Base-by-base conservation (phyloP, 1,140 invertebrate species). In the Drosophila kohkoa region DNA sequence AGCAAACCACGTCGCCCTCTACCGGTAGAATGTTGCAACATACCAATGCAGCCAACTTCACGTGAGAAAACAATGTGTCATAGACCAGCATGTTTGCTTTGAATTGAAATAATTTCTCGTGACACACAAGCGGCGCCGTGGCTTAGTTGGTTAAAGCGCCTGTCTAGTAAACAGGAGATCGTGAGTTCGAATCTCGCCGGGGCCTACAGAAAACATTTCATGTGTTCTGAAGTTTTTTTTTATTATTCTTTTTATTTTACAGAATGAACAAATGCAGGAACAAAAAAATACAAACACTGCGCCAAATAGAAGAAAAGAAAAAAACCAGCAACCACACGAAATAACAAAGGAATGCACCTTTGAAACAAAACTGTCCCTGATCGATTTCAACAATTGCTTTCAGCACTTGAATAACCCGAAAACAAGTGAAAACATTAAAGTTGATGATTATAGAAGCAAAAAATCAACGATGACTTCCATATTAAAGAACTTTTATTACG, bases 101-200 rank as follows among this genome's bases (percentile, higher is more conserved):
- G 10, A 46, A 1, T 67, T 20, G 0, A n/a, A 11, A 35, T 60
- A 69, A 46, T 67, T 13, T 25, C 20, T 1, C 1, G 0, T 1
- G 0, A 1, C 10, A 15, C 5, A 25, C 20, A 55, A 46, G 54
- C 66, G 93, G 93, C 93, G 93, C 93, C 93, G 93, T 94, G 93
- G 93, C 93, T 94, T 94, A 94, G 93, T 94, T 94, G 93, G 94
- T 94, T 94, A 94, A 94, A 94, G 94, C 93, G 93, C 93, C 93
- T 94, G 93, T 94, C 94, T 94, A 94, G 93, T 94, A 93, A 93
- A 93, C 93, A 94, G 92, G 93, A 94, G 93, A 93, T 94, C 93
- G 93, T 82, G 93, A 92, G 93, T 93, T 93, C 93, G 93, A 93
- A 92, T 92, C 90, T 92, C 93, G 92, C 92, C 93, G 93, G 93